phyloP scores from a whole-genome alignment of 1,140 invertebrate species.

The Olivierus martensii region DNA sequence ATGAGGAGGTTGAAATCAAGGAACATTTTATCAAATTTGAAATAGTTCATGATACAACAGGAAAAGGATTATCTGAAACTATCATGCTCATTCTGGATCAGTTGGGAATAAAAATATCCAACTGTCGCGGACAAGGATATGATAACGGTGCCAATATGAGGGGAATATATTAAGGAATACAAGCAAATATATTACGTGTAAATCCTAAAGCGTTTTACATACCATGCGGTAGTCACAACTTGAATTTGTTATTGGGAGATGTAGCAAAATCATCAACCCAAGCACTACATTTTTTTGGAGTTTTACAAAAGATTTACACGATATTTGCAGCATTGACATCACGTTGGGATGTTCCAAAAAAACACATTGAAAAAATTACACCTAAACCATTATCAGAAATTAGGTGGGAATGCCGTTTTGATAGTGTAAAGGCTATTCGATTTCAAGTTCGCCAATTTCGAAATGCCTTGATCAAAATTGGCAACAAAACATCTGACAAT shows the following conservation, averaged over 20 bases:
- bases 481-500: background rate
- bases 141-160: background rate
- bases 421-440: background rate
- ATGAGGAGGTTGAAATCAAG: no score
- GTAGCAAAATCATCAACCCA: background rate
- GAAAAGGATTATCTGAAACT: no score
- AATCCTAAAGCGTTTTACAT: background rate
- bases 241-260: background rate
- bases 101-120: no score
- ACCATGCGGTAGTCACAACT: background rate
- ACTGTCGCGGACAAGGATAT: background rate
- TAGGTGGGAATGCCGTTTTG: background rate
- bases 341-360: background rate
- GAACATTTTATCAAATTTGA: no score
- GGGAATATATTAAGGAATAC: no score
- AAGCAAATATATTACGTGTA: background rate
- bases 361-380: background rate
- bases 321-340: background rate
- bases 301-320: background rate
- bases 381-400: background rate
- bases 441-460: background rate
- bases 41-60: no score
- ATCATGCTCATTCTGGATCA: no score
- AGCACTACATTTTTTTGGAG: background rate
- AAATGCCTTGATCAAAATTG: background rate